Evolutionary conservation across 1,140 invertebrate species (phyloP), one percentile per base, ranked within the genome.

Genomic region (Pseudomyrmex cubaensis): DNA sequence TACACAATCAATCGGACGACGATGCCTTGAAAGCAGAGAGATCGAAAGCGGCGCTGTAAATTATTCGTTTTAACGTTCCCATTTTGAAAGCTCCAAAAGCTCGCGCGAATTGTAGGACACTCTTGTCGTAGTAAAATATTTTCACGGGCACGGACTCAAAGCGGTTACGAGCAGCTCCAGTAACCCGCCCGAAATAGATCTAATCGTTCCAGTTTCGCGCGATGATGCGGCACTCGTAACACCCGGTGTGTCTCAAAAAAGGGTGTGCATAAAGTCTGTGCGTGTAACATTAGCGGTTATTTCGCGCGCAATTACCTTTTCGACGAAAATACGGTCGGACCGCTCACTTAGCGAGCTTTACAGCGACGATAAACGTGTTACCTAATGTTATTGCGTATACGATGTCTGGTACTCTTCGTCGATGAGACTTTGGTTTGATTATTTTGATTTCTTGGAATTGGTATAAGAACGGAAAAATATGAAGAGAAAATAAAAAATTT

Each of bases 111-210:
- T 20, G 8, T 46, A 44, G 22, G 17, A 78, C 52, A 72, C 22
- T 63, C 15, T 35, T 35, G n/a, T 15, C 3, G 50, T 70, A 72
- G 25, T 56, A 35, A 85, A 82, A 88, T 85, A 82, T 85, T 88
- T 88, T 88, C 84, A 88, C 76, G 46, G 52, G 52, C 52, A 44
- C 15, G 52, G n/a, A 54, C 69, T 64, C 59, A 80, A 85, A 82
- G 5, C 35, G 77, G 59, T 22, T 57, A 61, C 62, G 22, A 52
- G 67, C 63, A 10, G 84, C 63, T 89, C 87, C 87, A 89, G 87
- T 80, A 88, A 89, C 73, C 5, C 86, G 83, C 83, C 75, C 72
- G 74, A 89, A 89, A 89, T 89, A 89, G 87, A 88, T 83, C 62
- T 80, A 85, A 88, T 88, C 87, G 87, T 62, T 88, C 72, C 77